Percentiles rank a stretch among this genome's conserved stretches.
These are phyloP conservation scores for Bruchidius siliquastri DNA, from an alignment of 2,888 invertebrate genomes.

Conservation along the genomic window DNA sequence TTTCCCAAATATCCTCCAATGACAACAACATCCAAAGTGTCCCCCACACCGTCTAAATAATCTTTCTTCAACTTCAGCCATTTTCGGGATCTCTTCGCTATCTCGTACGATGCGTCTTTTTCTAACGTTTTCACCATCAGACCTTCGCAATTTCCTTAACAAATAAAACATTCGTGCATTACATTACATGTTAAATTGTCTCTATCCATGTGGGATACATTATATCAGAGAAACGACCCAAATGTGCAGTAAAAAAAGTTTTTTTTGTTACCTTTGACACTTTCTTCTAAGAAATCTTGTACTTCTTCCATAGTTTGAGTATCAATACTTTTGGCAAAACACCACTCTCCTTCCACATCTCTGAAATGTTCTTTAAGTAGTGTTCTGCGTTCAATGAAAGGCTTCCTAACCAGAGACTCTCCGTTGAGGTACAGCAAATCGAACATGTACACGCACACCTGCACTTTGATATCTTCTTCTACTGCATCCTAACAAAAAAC, in stretches of 20 bases:
- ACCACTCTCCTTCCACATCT: conserved; percentile 75
- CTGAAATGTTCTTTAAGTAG: conserved; percentile 68
- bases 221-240: no score
- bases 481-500: conserved; percentile 59
- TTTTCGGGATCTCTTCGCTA: conserved; percentile 88
- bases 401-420: conserved; percentile 70
- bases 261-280: conserved; percentile 82
- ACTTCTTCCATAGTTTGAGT: conserved; percentile 86
- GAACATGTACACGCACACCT: conserved; percentile 90
- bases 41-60: conserved; percentile 93
- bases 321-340: conserved; percentile 80
- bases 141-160: conserved; percentile 89
- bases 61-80: conserved; percentile 98
- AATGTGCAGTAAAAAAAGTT: no score
- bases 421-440: conserved; percentile 93
- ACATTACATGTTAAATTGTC: neutral
- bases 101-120: conserved; percentile 90
- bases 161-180: neutral
- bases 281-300: conserved; percentile 88
- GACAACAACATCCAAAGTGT: conserved; percentile 92
- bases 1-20: conserved; percentile 91
- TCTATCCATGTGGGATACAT: no score
- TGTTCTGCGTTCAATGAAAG: conserved; percentile 70
- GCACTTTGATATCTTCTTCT: conserved; percentile 70
- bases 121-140: conserved; percentile 96